These are phyloP conservation scores for Lonchura striata DNA, from an alignment of 2,113 vertebrate genomes.

Conservation along the genomic window DNA sequence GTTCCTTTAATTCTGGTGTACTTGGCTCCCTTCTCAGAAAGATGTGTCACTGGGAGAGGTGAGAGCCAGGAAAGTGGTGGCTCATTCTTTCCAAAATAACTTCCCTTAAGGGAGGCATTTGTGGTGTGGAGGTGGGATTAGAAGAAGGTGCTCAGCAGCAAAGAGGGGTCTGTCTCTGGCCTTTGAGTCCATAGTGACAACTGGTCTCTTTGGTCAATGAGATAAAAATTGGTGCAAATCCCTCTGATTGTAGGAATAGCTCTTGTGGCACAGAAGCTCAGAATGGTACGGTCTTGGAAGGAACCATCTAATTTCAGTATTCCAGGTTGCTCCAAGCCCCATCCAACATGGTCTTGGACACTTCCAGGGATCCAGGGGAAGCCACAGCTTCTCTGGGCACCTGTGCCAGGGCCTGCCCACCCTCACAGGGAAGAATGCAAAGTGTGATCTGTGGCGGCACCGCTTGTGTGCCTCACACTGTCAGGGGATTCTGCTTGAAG, in stretches of 20 bases:
- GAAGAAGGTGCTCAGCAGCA: neutral
- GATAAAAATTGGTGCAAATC: neutral
- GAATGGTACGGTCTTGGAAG: neutral
- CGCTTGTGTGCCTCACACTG: rapidly evolving
- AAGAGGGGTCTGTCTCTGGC: neutral
- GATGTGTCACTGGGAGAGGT: neutral
- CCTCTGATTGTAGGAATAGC: neutral
- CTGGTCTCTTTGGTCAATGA: neutral
- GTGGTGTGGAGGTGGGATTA: neutral
- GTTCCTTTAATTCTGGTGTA: slow-evolving; percentile 11
- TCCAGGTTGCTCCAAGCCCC: neutral
- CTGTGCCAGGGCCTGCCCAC: rapidly evolving
- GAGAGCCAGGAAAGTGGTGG: neutral
- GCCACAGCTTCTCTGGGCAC: neutral
- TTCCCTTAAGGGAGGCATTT: rapidly evolving
- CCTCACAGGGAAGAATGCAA: too few relatives aligned
- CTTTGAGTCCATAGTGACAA: neutral
- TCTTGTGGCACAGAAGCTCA: neutral
- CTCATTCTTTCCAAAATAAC: neutral
- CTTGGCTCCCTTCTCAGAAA: neutral
- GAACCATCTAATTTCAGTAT: rapidly evolving
- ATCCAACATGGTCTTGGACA: rapidly evolving
- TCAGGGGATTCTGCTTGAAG: neutral
- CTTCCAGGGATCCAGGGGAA: neutral
- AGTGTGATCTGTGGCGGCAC: neutral